These are phyloP conservation scores for Drosophila oshimai DNA, from an alignment of 1,140 invertebrate species.

Conservation along the genomic window DNA sequence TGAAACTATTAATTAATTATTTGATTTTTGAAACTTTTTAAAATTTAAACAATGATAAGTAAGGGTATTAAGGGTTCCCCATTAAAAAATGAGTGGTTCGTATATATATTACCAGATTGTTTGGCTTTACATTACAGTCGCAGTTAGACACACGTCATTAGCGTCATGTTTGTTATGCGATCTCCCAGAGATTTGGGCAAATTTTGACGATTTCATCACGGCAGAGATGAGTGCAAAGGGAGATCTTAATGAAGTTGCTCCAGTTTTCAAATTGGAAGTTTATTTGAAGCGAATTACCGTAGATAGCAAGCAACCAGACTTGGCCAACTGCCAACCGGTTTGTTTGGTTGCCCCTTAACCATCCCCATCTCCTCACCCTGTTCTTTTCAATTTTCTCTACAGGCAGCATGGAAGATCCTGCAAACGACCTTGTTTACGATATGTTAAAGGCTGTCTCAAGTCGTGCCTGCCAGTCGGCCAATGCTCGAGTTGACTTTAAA, in stretches of 20 bases:
- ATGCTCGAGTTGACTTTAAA: constrained; percentile 44
- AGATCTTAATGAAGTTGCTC: constrained; percentile 68
- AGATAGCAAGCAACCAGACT: not conserved
- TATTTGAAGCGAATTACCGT: constrained; percentile 57
- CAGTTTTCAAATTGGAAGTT: constrained; percentile 70
- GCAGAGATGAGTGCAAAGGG: not conserved
- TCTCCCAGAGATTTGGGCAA: constrained; percentile 58
- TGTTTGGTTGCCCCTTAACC: constrained; percentile 1
- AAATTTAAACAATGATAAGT: no score
- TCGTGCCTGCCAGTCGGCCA: constrained; percentile 24
- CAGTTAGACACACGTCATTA: constrained; percentile 60
- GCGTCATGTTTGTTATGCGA: constrained; percentile 70
- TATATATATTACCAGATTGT: constrained; percentile 4
- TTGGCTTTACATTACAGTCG: constrained; percentile 28
- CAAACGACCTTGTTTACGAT: constrained; percentile 70
- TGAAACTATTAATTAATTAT: no score
- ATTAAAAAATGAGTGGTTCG: not conserved
- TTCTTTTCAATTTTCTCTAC: constrained; percentile 2
- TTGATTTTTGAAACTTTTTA: no score
- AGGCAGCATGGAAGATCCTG: constrained; percentile 45
- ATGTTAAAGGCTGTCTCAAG: constrained; percentile 54
- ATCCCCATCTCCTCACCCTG: not conserved
- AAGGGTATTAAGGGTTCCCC: constrained; percentile 6
- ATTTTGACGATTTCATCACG: constrained; percentile 59
- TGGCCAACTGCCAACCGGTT: constrained; percentile 51